Evolutionary conservation across 2,888 invertebrate genomes (phyloP).

Genomic region (Chloroclysta siterata): DNA sequence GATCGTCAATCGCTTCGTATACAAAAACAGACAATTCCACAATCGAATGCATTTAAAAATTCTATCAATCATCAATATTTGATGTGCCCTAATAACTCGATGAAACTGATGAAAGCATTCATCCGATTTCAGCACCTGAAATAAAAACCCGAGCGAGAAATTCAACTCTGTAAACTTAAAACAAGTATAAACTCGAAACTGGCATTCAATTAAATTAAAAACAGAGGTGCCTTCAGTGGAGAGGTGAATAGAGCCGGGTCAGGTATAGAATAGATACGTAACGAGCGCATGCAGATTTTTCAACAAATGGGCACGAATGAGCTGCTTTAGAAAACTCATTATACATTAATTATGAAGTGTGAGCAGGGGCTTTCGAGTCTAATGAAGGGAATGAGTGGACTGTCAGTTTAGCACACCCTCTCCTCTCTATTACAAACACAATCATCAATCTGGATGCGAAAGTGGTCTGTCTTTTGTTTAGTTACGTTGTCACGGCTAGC

Average conservation of each 20-base stretch:
- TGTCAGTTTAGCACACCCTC: constrained; percentile 24
- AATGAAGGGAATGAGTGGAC: constrained; percentile 44
- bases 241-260: constrained; percentile 35
- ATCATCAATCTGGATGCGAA: too few species aligned
- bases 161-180: constrained; percentile 8
- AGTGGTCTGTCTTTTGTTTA: not conserved
- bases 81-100: constrained; percentile 32
- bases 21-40: constrained; percentile 28
- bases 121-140: constrained; percentile 27
- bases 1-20: constrained; percentile 27
- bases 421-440: not conserved
- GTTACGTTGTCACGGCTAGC: not conserved
- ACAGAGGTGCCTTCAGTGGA: constrained; percentile 40
- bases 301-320: constrained; percentile 48
- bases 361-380: constrained; percentile 21
- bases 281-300: constrained; percentile 38
- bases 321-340: constrained; percentile 51
- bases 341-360: constrained; percentile 54
- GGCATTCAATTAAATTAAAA: constrained; percentile 50
- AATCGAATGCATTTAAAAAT: constrained; percentile 22
- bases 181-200: constrained; percentile 40
- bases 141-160: constrained; percentile 18
- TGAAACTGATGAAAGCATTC: constrained; percentile 22
- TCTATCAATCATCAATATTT: constrained; percentile 26
- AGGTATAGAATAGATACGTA: constrained; percentile 21